A percentile compares a stretch with the other conserved stretches of the same genome.
Evolutionary conservation across 2,888 invertebrate genomes (phyloP).

Genomic region (Limnephilus rhombicus): DNA sequence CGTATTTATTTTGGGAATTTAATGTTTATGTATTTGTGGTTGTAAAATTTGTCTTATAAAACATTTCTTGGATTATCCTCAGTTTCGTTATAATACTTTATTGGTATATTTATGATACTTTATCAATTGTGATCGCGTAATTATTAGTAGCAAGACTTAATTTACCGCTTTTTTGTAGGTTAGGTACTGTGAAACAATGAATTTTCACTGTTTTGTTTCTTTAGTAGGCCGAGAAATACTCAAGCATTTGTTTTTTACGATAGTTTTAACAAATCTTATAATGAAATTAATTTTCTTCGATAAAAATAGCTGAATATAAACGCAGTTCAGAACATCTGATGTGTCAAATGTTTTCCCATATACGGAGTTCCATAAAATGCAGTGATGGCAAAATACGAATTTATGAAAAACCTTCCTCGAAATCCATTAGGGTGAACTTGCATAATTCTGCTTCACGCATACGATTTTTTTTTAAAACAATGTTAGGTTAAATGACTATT

Average conservation of each 20-base stretch:
- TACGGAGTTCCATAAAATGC: not conserved
- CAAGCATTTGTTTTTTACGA: not conserved
- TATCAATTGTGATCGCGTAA: not conserved
- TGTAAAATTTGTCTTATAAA: not conserved
- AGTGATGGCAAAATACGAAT: not conserved
- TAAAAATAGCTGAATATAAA: not conserved
- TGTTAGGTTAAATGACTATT: too few species aligned
- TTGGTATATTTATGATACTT: not conserved
- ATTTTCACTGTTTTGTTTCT: not conserved
- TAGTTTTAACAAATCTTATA: not conserved
- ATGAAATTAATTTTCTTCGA: not conserved
- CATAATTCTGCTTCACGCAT: too few species aligned
- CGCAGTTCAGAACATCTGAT: not conserved
- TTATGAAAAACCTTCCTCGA: not conserved
- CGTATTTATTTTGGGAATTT: not conserved
- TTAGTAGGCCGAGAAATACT: not conserved
- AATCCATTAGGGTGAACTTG: not conserved
- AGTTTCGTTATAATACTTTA: not conserved
- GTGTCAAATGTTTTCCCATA: not conserved
- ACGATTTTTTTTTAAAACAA: too few species aligned
- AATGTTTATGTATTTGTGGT: not conserved
- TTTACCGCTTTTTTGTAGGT: conserved; percentile 6
- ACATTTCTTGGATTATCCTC: not conserved
- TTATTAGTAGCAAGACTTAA: not conserved
- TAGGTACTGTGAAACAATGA: not conserved